Percentiles rank a stretch among this genome's conserved stretches.
Conservation (phyloP, 1,140 invertebrate species). For the Diachasmimorpha longicaudata region DNA sequence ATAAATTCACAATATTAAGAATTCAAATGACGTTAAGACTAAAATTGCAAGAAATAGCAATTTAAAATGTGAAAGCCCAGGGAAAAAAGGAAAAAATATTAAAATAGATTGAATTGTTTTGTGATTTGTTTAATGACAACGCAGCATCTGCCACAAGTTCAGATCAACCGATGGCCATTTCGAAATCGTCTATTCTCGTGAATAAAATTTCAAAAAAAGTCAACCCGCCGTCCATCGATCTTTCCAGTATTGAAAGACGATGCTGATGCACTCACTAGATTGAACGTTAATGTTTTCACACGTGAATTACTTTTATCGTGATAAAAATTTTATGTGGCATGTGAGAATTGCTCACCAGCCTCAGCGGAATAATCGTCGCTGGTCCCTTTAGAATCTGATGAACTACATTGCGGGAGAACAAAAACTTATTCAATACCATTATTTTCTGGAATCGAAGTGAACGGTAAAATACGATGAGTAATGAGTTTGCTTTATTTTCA, state of each 20-base stretch:
- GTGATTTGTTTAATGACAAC: neutral
- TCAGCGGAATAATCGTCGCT: neutral
- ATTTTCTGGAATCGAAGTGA: neutral
- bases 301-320: constrained; percentile 4
- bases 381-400: neutral
- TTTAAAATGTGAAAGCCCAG: no score
- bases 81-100: neutral
- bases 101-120: neutral
- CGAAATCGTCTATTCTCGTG: neutral
- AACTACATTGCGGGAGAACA: neutral
- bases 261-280: constrained; percentile 4
- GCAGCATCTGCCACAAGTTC: neutral
- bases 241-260: neutral
- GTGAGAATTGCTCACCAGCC: neutral
- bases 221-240: neutral
- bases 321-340: neutral
- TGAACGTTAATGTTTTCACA: neutral
- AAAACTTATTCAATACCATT: neutral
- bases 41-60: no score
- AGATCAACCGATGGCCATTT: neutral
- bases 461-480: no score
- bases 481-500: no score
- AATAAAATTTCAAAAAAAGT: neutral
- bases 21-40: no score
- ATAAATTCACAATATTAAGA: no score